phyloP scores from a whole-genome alignment of 2,113 vertebrate species.

The Rhinopithecus roxellana region DNA sequence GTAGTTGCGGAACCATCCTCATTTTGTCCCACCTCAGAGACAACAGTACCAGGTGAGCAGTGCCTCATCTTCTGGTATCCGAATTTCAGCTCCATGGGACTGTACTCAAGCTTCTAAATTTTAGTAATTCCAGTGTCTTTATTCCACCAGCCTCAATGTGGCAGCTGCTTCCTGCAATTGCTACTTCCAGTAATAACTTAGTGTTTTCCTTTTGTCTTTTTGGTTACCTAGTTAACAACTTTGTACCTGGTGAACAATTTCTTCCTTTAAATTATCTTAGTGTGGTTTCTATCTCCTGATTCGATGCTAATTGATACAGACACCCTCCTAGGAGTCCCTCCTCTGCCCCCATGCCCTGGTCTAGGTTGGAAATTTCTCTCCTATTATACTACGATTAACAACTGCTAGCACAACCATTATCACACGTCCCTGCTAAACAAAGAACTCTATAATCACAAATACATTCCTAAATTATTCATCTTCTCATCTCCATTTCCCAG shows the following conservation, averaged over 20 bases:
- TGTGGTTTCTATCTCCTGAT: neutral
- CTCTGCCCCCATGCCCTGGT: neutral
- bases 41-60: neutral
- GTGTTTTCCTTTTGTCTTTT: neutral
- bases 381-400: neutral
- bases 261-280: neutral
- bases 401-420: neutral
- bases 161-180: neutral
- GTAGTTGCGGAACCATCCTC: neutral
- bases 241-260: neutral
- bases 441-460: neutral
- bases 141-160: neutral
- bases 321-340: neutral
- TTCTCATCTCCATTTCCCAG: neutral
- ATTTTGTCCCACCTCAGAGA: neutral
- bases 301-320: neutral
- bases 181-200: neutral
- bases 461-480: neutral
- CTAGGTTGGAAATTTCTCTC: neutral
- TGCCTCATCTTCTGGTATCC: neutral
- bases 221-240: neutral
- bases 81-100: neutral
- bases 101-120: neutral
- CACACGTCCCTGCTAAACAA: neutral
- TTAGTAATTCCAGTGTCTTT: neutral